Conservation (phyloP, 2,113 vertebrate species). For the Atlantisia rogersi region DNA sequence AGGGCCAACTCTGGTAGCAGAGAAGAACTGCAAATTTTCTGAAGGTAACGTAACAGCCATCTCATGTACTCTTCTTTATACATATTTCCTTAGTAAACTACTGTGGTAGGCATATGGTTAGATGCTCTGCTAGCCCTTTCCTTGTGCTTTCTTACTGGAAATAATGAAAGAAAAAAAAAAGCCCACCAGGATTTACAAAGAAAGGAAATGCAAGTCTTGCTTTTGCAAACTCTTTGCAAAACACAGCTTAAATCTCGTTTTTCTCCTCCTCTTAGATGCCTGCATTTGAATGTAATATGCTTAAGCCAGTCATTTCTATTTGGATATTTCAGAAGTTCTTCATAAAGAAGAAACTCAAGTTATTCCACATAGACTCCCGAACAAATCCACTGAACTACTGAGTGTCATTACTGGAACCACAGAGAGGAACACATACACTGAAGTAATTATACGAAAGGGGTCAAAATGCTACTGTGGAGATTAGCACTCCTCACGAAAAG, state of each 20-base stretch:
- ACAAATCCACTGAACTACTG: background rate
- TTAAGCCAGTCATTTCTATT: background rate
- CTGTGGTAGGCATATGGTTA: background rate
- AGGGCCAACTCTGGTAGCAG: background rate
- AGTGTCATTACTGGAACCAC: background rate
- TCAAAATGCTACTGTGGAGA: constrained; percentile 17
- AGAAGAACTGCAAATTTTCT: background rate
- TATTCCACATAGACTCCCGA: background rate
- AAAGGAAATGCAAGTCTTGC: background rate
- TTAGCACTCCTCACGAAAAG: background rate
- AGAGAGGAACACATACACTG: background rate
- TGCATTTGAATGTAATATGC: background rate
- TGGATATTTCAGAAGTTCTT: background rate
- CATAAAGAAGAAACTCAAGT: background rate
- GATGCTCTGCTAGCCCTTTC: background rate
- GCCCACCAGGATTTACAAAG: background rate
- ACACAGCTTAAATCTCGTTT: background rate
- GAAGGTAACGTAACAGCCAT: background rate
- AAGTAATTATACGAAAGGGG: background rate
- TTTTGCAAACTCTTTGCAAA: background rate
- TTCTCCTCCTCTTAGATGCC: background rate
- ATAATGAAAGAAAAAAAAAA: background rate
- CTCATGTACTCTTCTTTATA: background rate
- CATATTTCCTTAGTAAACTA: background rate
- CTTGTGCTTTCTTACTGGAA: background rate